phyloP scores from a whole-genome alignment of 2,888 invertebrate species.

The Sinopyrophorus schimmeli region DNA sequence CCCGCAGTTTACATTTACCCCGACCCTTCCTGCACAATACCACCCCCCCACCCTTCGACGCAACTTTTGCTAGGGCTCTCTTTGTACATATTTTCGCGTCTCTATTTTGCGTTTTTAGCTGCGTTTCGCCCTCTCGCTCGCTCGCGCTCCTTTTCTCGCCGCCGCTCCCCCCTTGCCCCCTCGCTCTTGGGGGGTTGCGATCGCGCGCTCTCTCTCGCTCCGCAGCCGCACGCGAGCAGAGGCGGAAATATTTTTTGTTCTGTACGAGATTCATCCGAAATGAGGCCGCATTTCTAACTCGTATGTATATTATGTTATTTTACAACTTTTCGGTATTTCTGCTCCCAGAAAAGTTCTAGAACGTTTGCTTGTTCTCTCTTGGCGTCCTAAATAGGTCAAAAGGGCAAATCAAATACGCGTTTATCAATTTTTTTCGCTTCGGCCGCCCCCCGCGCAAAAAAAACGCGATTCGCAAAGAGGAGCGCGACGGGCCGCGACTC shows the following conservation, averaged over 20 bases:
- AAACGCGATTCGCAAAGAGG: no score
- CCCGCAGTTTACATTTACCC: slow-evolving; percentile 53
- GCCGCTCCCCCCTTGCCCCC: no score
- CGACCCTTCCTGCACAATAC: slow-evolving; percentile 52
- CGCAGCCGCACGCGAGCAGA: slow-evolving; percentile 20
- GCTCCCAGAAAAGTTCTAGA: slow-evolving; percentile 8
- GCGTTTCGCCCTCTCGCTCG: slow-evolving; percentile 29
- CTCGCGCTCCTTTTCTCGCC: slow-evolving; percentile 4
- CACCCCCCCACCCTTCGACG: slow-evolving; percentile 35
- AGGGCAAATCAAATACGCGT: slow-evolving; percentile 25
- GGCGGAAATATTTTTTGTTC: slow-evolving; percentile 25
- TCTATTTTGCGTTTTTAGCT: slow-evolving; percentile 40
- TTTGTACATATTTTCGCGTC: slow-evolving; percentile 39
- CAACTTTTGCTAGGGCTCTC: slow-evolving; percentile 40
- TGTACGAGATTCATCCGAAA: slow-evolving; percentile 21
- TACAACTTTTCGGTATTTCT: slow-evolving; percentile 14
- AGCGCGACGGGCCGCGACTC: no score
- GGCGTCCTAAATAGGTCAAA: slow-evolving; percentile 24
- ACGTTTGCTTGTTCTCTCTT: slow-evolving; percentile 15
- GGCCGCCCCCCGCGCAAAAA: no score
- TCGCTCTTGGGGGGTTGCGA: slow-evolving; percentile 20
- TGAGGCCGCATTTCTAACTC: slow-evolving; percentile 16
- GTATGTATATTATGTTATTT: slow-evolving; percentile 22
- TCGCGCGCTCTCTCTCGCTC: not conserved
- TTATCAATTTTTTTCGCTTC: no score